A percentile compares a stretch with the other conserved stretches of the same genome.
phyloP scores from a whole-genome alignment of 2,888 invertebrate species.

The Orchestes rusci region DNA sequence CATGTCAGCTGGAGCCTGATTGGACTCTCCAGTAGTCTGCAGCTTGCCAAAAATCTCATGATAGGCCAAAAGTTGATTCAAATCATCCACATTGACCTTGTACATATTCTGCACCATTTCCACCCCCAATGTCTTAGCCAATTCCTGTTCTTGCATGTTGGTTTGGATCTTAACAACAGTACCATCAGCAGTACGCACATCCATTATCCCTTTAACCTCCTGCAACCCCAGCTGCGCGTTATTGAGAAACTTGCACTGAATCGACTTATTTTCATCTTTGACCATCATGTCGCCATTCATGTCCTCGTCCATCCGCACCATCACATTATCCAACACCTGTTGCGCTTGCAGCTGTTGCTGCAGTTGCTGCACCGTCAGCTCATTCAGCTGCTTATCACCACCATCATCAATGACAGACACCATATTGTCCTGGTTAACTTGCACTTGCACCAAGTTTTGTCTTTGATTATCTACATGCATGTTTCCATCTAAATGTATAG shows the following conservation, averaged over 20 bases:
- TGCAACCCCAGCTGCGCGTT: slow-evolving; percentile 41
- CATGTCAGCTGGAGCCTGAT: slow-evolving; percentile 11
- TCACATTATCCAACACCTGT: slow-evolving; percentile 30
- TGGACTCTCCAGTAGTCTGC: slow-evolving; percentile 38
- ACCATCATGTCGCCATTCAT: slow-evolving; percentile 40
- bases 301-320: slow-evolving; percentile 31
- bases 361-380: slow-evolving; percentile 11
- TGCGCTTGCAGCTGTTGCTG: slow-evolving; percentile 11
- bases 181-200: slow-evolving; percentile 59
- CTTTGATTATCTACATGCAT: slow-evolving; percentile 30
- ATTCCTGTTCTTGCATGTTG: slow-evolving; percentile 53
- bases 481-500: slow-evolving; percentile 42
- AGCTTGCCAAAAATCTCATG: slow-evolving; percentile 78
- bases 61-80: slow-evolving; percentile 76
- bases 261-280: slow-evolving; percentile 53
- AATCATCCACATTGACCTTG: slow-evolving; percentile 69
- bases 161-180: slow-evolving; percentile 68
- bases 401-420: slow-evolving; percentile 44
- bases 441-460: slow-evolving; percentile 43
- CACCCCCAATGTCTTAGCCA: slow-evolving; percentile 53
- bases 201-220: slow-evolving; percentile 48
- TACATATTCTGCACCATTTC: slow-evolving; percentile 77
- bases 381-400: too few relatives aligned
- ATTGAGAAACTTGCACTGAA: slow-evolving; percentile 45
- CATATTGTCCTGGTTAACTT: slow-evolving; percentile 42